A percentile compares a stretch with the other conserved stretches of the same genome.
Evolutionary conservation across 2,888 invertebrate species (phyloP).

Genomic region (Ophion ventricosus): DNA sequence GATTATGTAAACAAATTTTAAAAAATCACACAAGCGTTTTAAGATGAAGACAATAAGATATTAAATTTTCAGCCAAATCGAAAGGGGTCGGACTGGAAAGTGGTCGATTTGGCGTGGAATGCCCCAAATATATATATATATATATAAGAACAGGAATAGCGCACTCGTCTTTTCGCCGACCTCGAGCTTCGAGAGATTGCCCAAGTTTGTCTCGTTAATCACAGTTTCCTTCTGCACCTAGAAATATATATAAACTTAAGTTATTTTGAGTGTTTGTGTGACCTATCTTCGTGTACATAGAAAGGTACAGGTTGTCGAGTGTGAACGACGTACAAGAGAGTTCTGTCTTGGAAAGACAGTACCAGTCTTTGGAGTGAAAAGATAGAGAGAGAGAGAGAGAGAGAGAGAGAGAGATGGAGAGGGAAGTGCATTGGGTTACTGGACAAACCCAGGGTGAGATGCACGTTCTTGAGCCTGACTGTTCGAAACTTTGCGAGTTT

Average conservation of each 20-base stretch:
- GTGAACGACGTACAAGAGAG: constrained; percentile 39
- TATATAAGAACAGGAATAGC: constrained; percentile 39
- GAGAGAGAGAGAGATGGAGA: constrained; percentile 21
- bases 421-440: constrained; percentile 27
- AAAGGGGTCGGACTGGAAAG: no score
- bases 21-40: no score
- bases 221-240: constrained; percentile 39
- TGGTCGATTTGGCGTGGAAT: no score
- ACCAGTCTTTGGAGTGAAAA: background rate
- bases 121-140: no score
- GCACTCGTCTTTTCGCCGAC: constrained; percentile 51
- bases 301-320: constrained; percentile 39
- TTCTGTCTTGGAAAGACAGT: background rate
- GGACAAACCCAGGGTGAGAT: constrained; percentile 23
- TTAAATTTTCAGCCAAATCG: no score
- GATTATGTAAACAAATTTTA: no score
- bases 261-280: constrained; percentile 55
- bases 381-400: constrained; percentile 12
- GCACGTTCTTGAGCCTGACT: constrained; percentile 31
- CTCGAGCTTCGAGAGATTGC: constrained; percentile 61
- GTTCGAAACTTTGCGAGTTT: constrained; percentile 57
- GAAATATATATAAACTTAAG: constrained; percentile 14
- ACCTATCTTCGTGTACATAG: constrained; percentile 31
- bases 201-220: constrained; percentile 67
- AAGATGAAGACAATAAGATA: no score